Base-by-base conservation (phyloP, 2,797 vertebrate species). In the Streptopelia turtur region DNA sequence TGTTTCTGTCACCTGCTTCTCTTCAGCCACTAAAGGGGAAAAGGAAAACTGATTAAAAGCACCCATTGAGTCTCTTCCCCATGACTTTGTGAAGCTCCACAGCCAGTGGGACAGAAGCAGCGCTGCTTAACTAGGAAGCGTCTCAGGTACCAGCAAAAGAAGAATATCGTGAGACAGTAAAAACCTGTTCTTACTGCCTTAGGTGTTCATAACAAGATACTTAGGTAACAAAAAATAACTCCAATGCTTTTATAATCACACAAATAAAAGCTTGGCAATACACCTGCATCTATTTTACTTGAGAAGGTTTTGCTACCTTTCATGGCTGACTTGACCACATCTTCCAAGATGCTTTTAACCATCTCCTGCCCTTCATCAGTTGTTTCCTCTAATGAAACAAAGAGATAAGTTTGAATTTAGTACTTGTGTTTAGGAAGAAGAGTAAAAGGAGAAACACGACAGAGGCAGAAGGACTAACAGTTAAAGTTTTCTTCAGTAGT, bases 261-360 rank as follows among this genome's bases (percentile, higher is more conserved):
- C 45, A n/a, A 77, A 81, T 64, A 91, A n/a, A 30, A 75, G 33
- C 57, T 35, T 57, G 28, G 10, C n/a, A 74, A 43, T 17, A 47
- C 4, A 77, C 1, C 53, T 3, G 18, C 16, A 74, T 41, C 13
- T 52, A 7, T 24, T 79, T 53, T 28, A 91, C 21, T 92, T 39
- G 8, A 68, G 23, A 88, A 83, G 33, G 35, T 59, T 96, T 95
- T 88, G 33, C 27, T 95, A 98, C 98, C 98, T 98, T 97, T 96
- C 80, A 98, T 83, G 64, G 97, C 98, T 60, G 97, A 98, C 7
- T 93, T 83, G 69, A 98, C 98, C 66, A 98, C 96, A 72, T 98
- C 98, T 90, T 98, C 98, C 95, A 98, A 96, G 93, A 98, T 98
- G 93, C 82, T 97, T 96, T 97, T 97, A 93, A 98, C 97, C 94